Evolutionary conservation across 2,797 vertebrate species (phyloP).

Genomic region (Chiloscyllium punctatum): DNA sequence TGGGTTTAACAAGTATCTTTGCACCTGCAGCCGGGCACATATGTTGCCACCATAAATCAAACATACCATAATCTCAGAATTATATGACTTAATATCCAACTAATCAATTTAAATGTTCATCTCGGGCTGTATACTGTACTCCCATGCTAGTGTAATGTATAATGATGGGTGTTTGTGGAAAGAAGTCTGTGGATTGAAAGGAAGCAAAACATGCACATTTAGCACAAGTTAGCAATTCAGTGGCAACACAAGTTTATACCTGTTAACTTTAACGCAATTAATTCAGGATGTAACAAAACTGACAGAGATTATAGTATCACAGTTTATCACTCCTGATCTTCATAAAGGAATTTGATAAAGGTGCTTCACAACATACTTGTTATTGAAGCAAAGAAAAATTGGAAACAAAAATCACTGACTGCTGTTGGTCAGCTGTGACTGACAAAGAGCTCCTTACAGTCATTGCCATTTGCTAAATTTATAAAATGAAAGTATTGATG

Average conservation of each 20-base stretch:
- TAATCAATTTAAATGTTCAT: not conserved
- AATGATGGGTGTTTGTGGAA: not conserved
- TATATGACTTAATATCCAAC: not conserved
- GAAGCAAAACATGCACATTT: not conserved
- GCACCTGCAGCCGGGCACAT: not conserved
- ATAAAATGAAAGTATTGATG: not conserved
- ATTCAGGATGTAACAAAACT: not conserved
- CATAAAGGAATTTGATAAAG: not conserved
- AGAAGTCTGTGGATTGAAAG: not conserved
- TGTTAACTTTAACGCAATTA: not conserved
- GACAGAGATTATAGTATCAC: not conserved
- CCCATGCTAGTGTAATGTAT: not conserved
- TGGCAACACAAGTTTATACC: not conserved
- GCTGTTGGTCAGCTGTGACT: not conserved
- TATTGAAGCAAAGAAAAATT: not conserved
- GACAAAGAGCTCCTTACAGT: not conserved
- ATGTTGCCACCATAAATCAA: not conserved
- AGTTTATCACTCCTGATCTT: not conserved
- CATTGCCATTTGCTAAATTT: not conserved
- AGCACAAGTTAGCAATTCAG: slow-evolving; percentile 3
- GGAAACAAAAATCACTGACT: not conserved
- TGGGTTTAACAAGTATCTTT: not conserved
- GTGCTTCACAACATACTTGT: not conserved
- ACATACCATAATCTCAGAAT: slow-evolving; percentile 13
- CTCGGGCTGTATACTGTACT: not conserved